A percentile compares a stretch with the other conserved stretches of the same genome.
Conservation (phyloP, 2,888 invertebrate genomes). For the Tiliacea aurago region DNA sequence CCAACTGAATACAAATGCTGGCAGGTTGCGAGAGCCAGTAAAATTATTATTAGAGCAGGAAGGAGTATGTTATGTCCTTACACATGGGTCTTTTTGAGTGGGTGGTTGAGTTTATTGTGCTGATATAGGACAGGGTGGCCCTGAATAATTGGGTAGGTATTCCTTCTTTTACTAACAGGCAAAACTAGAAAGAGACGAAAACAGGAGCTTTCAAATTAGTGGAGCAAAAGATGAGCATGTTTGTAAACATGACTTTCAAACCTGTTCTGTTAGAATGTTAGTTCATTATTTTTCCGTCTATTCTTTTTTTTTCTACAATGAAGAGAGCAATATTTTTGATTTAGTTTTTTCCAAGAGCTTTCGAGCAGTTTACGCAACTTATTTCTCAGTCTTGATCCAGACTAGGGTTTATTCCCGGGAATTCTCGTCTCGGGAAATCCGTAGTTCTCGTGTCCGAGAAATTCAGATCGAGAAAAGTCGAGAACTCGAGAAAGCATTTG, state of each 20-base stretch:
- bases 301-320: not conserved
- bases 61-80: conserved; percentile 19
- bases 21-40: conserved; percentile 42
- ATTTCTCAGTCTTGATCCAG: not conserved
- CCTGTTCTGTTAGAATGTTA: not conserved
- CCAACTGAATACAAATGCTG: conserved; percentile 55
- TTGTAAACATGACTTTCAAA: not conserved
- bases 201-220: too few species aligned
- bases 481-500: too few species aligned
- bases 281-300: not conserved
- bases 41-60: conserved; percentile 53
- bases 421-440: too few species aligned
- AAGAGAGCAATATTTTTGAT: not conserved
- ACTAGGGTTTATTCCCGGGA: too few species aligned
- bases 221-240: not conserved
- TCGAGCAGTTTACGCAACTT: not conserved
- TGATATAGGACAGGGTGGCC: conserved; percentile 9
- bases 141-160: not conserved
- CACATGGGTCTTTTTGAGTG: conserved; percentile 28
- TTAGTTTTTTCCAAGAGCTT: not conserved
- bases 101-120: conserved; percentile 40
- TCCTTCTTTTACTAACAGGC: not conserved
- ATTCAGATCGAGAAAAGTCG: too few species aligned
- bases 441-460: too few species aligned
- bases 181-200: conserved; percentile 12